Conservation (phyloP, 2,113 vertebrate species). For the Copsychus sechellarum region DNA sequence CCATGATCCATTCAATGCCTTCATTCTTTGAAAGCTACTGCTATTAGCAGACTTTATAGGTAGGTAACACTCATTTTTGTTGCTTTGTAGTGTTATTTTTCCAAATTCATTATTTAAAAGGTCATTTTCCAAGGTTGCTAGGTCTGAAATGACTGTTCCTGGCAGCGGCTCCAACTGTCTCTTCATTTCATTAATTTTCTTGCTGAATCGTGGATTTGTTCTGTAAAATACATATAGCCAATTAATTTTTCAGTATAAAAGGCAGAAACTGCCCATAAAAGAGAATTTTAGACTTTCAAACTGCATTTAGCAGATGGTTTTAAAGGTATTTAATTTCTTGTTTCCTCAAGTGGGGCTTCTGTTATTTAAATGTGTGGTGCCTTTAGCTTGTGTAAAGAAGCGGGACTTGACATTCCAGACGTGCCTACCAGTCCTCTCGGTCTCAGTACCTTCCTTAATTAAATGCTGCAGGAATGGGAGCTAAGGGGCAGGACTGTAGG, state of each 20-base stretch:
- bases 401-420: neutral
- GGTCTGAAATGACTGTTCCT: conserved; percentile 22
- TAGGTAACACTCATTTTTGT: neutral
- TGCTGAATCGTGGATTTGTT: conserved; percentile 37
- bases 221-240: conserved; percentile 40
- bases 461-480: neutral
- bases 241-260: conserved; percentile 41
- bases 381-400: neutral
- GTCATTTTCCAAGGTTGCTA: conserved; percentile 40
- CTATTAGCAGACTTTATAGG: neutral
- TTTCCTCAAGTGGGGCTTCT: conserved; percentile 10
- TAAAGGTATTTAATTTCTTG: conserved; percentile 30
- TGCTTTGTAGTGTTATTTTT: neutral
- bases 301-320: conserved; percentile 13
- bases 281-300: conserved; percentile 25
- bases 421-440: neutral
- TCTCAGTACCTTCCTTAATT: neutral
- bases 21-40: neutral
- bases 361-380: neutral
- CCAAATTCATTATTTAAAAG: conserved; percentile 30
- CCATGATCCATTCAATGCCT: neutral
- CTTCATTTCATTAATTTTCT: conserved; percentile 52
- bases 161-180: conserved; percentile 22
- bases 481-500: neutral
- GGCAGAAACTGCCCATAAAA: neutral